Conservation (phyloP, 2,113 vertebrate species). For the Malaclemys terrapin region DNA sequence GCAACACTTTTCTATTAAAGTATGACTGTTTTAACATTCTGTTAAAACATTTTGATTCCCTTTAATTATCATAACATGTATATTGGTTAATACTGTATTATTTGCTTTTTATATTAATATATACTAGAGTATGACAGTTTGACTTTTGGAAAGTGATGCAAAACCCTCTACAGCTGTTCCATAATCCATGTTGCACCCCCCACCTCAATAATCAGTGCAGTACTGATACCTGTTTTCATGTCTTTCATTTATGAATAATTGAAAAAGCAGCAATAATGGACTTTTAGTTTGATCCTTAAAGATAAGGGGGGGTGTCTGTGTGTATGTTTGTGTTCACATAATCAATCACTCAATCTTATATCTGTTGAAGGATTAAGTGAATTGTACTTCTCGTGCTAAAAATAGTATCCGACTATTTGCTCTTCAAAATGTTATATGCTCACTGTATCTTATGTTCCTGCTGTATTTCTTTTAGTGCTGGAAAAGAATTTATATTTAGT, state of each 20-base stretch:
- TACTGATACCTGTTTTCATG: background rate
- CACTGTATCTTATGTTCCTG: fast-evolving
- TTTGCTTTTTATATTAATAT: background rate
- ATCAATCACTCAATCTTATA: background rate
- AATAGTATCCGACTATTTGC: background rate
- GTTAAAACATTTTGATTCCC: background rate
- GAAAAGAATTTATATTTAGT: background rate
- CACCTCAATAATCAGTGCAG: background rate
- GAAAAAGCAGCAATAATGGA: background rate
- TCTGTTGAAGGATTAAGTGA: background rate
- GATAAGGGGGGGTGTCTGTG: background rate
- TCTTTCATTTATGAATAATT: background rate
- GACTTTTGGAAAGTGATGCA: background rate
- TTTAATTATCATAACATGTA: background rate
- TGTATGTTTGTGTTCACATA: background rate
- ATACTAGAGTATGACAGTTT: background rate
- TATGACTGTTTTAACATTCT: background rate
- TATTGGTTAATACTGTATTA: fast-evolving
- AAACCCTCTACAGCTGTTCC: background rate
- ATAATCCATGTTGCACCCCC: fast-evolving
- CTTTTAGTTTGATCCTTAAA: background rate
- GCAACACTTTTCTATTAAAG: fast-evolving
- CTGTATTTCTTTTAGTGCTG: background rate
- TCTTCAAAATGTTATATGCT: background rate
- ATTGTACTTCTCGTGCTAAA: background rate